These are phyloP conservation scores for Dasyornis broadbenti DNA, from an alignment of 2,113 vertebrate species.

Conservation along the genomic window DNA sequence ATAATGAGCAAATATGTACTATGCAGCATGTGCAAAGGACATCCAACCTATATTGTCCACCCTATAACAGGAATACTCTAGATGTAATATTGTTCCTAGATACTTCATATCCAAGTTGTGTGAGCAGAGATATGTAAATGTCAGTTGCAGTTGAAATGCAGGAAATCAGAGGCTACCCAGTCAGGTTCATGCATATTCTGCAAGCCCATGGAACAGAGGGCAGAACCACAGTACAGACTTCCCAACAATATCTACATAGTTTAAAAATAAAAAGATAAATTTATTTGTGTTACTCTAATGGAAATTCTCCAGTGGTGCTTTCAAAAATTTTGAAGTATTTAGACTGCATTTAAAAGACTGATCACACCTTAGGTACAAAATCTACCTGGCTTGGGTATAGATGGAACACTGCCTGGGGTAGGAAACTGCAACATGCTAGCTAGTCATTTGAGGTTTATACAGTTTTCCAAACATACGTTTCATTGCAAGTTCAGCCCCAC, in stretches of 20 bases:
- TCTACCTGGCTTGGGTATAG: not conserved
- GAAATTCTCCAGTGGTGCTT: not conserved
- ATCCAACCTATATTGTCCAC: not conserved
- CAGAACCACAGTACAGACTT: not conserved
- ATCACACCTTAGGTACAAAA: not conserved
- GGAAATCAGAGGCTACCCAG: not conserved
- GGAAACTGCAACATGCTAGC: rapidly evolving
- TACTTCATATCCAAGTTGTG: not conserved
- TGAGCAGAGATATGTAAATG: not conserved
- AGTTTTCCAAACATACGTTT: not conserved
- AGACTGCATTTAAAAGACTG: not conserved
- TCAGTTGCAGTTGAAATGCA: not conserved
- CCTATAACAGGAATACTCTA: not conserved
- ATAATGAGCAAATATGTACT: not conserved
- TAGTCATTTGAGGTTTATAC: not conserved
- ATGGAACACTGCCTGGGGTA: not conserved
- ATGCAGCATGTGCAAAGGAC: not conserved
- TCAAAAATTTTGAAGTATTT: not conserved
- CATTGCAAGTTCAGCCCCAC: not conserved
- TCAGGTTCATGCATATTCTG: not conserved
- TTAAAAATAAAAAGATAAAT: not conserved
- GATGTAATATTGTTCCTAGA: not conserved
- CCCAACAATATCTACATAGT: not conserved
- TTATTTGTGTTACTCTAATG: not conserved
- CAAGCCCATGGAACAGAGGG: not conserved